Evolutionary conservation across 2,113 vertebrate genomes (phyloP).

Genomic region (Regulus satrapa): DNA sequence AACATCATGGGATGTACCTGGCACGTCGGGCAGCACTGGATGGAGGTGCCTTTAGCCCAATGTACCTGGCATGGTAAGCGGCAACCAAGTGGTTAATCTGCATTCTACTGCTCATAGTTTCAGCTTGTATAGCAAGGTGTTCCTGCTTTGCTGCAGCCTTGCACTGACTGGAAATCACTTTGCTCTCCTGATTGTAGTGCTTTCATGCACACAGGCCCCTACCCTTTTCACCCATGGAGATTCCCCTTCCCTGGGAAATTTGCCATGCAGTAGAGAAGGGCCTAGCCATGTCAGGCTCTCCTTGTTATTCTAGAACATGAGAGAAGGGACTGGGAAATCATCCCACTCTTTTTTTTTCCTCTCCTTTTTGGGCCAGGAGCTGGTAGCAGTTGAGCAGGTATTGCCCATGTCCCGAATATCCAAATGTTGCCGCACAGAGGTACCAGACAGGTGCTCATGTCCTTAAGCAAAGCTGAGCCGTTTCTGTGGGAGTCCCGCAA

Average conservation of each 20-base stretch:
- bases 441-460: not conserved
- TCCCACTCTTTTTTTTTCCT: not conserved
- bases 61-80: slow-evolving; percentile 73
- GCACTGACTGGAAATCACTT: slow-evolving; percentile 41
- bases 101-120: slow-evolving; percentile 58
- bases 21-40: slow-evolving; percentile 68
- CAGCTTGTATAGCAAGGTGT: slow-evolving; percentile 35
- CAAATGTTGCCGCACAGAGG: not conserved
- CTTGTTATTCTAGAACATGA: not conserved
- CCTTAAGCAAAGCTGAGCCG: not conserved
- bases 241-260: not conserved
- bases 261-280: not conserved
- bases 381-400: slow-evolving; percentile 26
- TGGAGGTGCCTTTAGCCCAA: slow-evolving; percentile 70
- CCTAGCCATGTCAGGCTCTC: not conserved
- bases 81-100: slow-evolving; percentile 66
- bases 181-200: slow-evolving; percentile 43
- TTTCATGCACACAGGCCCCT: not conserved
- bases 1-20: slow-evolving; percentile 73
- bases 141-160: slow-evolving; percentile 52
- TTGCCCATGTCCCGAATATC: not conserved
- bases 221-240: not conserved
- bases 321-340: not conserved
- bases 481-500: not conserved
- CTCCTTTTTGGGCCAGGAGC: slow-evolving; percentile 27